Conservation (phyloP, 64 coral and sea anemone genomes). For the Platygyra sinensis region DNA sequence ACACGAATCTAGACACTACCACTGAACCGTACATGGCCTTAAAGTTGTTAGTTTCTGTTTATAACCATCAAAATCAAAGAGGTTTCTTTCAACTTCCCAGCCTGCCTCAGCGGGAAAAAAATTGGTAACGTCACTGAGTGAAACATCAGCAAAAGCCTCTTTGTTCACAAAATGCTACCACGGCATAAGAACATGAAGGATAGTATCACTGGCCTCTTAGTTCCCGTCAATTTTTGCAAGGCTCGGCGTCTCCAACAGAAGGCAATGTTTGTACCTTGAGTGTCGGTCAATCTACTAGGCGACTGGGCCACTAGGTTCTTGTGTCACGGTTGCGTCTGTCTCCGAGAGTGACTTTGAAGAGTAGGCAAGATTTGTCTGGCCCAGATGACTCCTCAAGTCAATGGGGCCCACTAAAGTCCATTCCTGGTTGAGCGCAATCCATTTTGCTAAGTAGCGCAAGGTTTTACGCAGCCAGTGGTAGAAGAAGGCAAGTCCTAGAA, state of each 20-base stretch:
- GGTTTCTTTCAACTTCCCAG: no score
- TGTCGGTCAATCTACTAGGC: background rate
- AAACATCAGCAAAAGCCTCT: no score
- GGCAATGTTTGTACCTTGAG: background rate
- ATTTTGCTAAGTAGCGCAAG: conserved; percentile 73
- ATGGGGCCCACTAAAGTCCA: conserved; percentile 76
- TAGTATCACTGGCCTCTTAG: background rate
- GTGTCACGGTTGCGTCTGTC: background rate
- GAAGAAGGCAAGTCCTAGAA: conserved; percentile 86
- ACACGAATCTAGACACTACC: background rate
- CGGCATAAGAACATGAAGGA: background rate
- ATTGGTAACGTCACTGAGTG: no score
- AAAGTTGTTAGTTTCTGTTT: no score
- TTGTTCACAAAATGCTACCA: no score
- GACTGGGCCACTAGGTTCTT: conserved; percentile 6
- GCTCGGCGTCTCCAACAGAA: background rate
- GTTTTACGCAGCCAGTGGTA: conserved; percentile 86
- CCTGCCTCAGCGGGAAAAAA: no score
- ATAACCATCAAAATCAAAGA: no score
- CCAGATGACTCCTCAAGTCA: conserved; percentile 43
- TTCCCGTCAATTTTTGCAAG: background rate
- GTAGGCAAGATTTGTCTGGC: conserved; percentile 61
- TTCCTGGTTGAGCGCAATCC: conserved; percentile 91
- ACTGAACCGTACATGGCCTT: no score
- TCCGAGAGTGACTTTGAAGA: conserved; percentile 26